Conservation (phyloP, 2,797 vertebrate species). For the Pipistrellus pygmaeus region DNA sequence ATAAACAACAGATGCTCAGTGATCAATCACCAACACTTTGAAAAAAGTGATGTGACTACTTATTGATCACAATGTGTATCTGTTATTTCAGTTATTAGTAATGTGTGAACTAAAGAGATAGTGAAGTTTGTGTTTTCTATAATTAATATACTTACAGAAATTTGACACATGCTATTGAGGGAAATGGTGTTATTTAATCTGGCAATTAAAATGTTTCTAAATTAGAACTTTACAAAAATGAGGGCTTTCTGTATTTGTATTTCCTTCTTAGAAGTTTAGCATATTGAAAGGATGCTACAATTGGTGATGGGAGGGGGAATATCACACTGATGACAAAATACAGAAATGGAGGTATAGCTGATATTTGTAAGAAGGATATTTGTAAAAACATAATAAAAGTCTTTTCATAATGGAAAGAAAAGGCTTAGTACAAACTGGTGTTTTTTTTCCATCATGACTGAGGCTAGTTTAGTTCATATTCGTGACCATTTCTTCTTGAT, state of each 20-base stretch:
- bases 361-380: not conserved
- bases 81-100: not conserved
- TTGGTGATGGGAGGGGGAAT: not conserved
- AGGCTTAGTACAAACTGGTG: not conserved
- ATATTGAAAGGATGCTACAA: not conserved
- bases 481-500: not conserved
- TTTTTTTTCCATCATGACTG: not conserved
- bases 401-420: not conserved
- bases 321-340: not conserved
- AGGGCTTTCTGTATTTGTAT: not conserved
- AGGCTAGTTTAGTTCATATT: not conserved
- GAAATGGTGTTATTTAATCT: not conserved
- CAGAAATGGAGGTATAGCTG: not conserved
- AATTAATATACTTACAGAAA: not conserved
- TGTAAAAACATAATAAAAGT: constrained; percentile 32
- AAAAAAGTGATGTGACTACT: not conserved
- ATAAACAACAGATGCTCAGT: not conserved
- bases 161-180: not conserved
- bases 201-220: not conserved
- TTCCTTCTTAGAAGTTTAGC: not conserved
- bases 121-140: not conserved
- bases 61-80: not conserved
- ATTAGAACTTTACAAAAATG: not conserved
- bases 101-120: not conserved
- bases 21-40: not conserved